Evolutionary conservation across 2,888 invertebrate genomes (phyloP).

Genomic region (Malthinus flaveolus): DNA sequence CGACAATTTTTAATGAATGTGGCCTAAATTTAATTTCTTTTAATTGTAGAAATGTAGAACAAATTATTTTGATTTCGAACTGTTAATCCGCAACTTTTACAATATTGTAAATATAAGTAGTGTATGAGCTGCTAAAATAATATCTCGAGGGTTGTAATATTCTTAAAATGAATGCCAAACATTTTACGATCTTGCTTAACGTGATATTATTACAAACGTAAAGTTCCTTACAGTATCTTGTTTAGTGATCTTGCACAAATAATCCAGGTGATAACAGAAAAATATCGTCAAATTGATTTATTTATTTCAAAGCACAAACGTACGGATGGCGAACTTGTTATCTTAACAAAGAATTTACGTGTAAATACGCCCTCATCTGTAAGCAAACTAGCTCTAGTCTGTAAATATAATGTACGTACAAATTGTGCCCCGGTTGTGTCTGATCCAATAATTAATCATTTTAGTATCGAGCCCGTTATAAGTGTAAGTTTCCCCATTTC

Average conservation of each 20-base stretch:
- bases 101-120: neutral
- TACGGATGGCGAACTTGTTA: constrained; percentile 7
- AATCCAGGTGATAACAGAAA: no score
- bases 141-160: constrained; percentile 15
- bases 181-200: constrained; percentile 9
- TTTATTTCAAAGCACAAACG: constrained; percentile 7
- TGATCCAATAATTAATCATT: constrained; percentile 31
- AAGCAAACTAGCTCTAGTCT: constrained; percentile 47
- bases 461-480: constrained; percentile 33
- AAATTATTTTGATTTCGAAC: neutral
- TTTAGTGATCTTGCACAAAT: no score
- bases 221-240: no score
- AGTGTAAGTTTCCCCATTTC: constrained; percentile 23
- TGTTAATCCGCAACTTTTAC: no score
- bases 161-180: constrained; percentile 21
- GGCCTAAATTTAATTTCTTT: neutral
- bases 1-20: neutral
- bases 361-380: constrained; percentile 45
- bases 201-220: constrained; percentile 18
- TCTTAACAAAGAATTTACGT: constrained; percentile 19
- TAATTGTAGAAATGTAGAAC: neutral
- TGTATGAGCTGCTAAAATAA: constrained; percentile 14
- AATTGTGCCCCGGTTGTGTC: constrained; percentile 39
- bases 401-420: constrained; percentile 50
- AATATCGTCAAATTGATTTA: neutral